phyloP scores from a whole-genome alignment of 2,888 invertebrate genomes.

The Drosophila seclusa region DNA sequence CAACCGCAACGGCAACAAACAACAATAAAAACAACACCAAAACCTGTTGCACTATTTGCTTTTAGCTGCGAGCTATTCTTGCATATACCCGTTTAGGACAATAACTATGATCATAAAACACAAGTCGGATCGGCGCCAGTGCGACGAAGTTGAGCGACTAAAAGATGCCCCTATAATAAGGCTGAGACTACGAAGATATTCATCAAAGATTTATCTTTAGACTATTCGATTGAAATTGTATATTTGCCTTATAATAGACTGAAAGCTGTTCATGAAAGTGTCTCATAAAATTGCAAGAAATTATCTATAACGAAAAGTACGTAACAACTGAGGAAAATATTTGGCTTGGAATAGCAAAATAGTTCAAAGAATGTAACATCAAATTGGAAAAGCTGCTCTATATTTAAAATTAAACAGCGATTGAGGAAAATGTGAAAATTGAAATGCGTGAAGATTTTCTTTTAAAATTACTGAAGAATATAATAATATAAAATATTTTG shows the following conservation, averaged over 20 bases:
- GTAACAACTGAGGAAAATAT: neutral
- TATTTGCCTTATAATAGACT: neutral
- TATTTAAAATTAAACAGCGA: neutral
- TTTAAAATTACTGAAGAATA: neutral
- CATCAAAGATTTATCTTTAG: neutral
- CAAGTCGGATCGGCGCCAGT: neutral
- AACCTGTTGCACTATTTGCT: constrained; percentile 65
- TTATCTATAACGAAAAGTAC: neutral
- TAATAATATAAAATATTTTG: neutral
- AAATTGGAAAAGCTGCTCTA: neutral
- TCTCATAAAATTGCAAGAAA: neutral
- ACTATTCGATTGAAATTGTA: neutral
- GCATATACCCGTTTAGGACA: constrained; percentile 36
- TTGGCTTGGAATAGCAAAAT: neutral
- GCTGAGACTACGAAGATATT: neutral
- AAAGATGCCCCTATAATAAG: neutral
- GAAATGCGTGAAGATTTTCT: neutral
- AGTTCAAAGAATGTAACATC: neutral
- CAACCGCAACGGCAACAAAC: constrained; percentile 9
- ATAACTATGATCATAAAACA: constrained; percentile 32
- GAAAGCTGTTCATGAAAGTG: neutral
- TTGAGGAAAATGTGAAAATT: neutral
- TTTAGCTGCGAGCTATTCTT: constrained; percentile 20
- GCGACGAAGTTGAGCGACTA: neutral
- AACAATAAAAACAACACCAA: constrained; percentile 17